A percentile compares a stretch with the other conserved stretches of the same genome.
phyloP scores from a whole-genome alignment of 2,888 invertebrate species.

The Luperina testacea region DNA sequence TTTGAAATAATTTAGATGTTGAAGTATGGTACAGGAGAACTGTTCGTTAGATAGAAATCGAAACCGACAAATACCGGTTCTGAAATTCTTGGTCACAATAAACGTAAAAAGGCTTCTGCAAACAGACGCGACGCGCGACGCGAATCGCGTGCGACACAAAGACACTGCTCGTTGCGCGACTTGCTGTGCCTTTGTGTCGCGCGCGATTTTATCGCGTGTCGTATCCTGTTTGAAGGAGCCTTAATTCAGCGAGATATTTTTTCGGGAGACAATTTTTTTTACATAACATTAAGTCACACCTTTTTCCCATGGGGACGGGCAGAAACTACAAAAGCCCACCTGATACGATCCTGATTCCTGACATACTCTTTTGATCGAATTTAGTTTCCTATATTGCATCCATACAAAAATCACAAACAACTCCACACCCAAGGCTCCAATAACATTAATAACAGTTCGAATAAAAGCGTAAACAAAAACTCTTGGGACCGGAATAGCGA shows the following conservation, averaged over 20 bases:
- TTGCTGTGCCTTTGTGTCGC: no score
- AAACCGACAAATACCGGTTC: background rate
- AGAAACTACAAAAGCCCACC: background rate
- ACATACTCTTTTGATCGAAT: background rate
- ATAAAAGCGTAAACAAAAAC: constrained; percentile 44
- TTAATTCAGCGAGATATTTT: background rate
- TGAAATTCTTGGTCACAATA: background rate
- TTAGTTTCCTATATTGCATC: background rate
- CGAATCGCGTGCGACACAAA: no score
- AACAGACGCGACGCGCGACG: no score
- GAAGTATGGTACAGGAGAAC: background rate
- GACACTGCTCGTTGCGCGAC: no score
- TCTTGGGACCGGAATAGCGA: constrained; percentile 19
- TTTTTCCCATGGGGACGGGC: background rate
- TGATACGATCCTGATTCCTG: background rate
- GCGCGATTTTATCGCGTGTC: no score
- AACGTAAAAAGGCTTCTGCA: no score
- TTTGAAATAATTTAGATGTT: constrained; percentile 31
- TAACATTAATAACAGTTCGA: constrained; percentile 37
- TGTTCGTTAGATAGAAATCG: background rate
- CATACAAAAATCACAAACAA: constrained; percentile 24
- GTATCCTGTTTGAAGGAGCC: no score
- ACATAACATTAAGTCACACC: background rate
- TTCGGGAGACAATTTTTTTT: background rate
- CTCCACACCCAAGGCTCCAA: constrained; percentile 11